Evolutionary conservation across 1,140 invertebrate species (phyloP).

Genomic region (Plectus sambesii): DNA sequence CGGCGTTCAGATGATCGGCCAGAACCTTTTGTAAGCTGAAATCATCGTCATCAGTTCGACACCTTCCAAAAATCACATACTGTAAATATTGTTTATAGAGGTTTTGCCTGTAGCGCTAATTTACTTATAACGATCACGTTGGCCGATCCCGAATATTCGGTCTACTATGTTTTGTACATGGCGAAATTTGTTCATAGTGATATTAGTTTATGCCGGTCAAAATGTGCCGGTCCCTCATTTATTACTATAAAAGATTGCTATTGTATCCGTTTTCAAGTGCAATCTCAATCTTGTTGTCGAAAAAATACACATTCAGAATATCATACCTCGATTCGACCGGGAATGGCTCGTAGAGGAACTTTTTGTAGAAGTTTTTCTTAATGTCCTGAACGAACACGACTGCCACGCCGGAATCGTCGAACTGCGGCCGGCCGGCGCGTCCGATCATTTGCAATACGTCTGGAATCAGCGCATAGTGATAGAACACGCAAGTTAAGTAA

Average conservation of each 20-base stretch:
- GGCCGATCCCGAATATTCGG: neutral
- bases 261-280: neutral
- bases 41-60: constrained; percentile 13
- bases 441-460: constrained; percentile 96
- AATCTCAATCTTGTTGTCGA: neutral
- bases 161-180: no score
- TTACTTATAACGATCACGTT: constrained; percentile 10
- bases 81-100: constrained; percentile 11
- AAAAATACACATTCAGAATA: constrained; percentile 9
- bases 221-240: no score
- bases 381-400: constrained; percentile 93
- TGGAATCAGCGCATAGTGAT: no score
- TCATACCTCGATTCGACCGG: constrained; percentile 76
- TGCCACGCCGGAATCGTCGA: constrained; percentile 84
- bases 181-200: no score
- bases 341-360: constrained; percentile 97
- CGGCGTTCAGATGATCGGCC: constrained; percentile 93
- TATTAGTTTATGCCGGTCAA: neutral
- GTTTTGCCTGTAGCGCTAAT: no score
- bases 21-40: constrained; percentile 70
- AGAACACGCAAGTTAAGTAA: neutral
- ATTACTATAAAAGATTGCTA: neutral
- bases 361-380: constrained; percentile 98
- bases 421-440: constrained; percentile 86
- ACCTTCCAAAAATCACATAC: constrained; percentile 4